These are phyloP conservation scores for Pantherophis vulpinus DNA, from an alignment of 2,797 vertebrate species.

Conservation along the genomic window DNA sequence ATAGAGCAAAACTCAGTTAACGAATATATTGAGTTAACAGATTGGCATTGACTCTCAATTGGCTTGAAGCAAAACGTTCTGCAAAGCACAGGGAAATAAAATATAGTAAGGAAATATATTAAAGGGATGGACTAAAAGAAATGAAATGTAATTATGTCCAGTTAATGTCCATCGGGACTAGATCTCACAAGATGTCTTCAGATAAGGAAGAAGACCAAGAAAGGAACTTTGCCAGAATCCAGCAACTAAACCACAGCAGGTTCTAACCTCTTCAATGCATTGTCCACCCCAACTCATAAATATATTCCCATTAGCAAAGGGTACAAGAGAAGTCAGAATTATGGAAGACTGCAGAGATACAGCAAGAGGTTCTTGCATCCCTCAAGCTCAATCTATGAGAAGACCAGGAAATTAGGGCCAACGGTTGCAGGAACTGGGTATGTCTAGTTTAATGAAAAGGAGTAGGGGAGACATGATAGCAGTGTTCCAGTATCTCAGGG, in stretches of 20 bases:
- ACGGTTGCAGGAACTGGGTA: too few relatives aligned
- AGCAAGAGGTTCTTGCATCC: background rate
- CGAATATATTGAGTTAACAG: too few relatives aligned
- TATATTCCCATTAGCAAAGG: background rate
- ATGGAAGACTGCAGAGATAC: background rate
- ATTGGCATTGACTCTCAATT: too few relatives aligned
- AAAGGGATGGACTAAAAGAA: background rate
- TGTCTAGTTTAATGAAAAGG: too few relatives aligned
- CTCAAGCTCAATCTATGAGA: background rate
- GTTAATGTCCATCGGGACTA: background rate
- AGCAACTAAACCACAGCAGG: background rate
- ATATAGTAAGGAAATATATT: background rate
- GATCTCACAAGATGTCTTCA: background rate
- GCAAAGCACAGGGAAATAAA: background rate
- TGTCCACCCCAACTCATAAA: background rate
- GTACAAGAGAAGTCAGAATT: background rate
- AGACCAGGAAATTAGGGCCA: background rate
- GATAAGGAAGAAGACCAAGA: background rate
- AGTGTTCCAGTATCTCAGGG: too few relatives aligned
- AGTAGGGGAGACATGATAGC: too few relatives aligned
- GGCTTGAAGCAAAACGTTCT: too few relatives aligned
- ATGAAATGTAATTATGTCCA: too few relatives aligned
- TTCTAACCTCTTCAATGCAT: background rate
- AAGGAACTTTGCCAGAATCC: background rate
- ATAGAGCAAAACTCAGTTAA: too few relatives aligned